Base-by-base conservation (phyloP, 2,888 invertebrate species). In the Clunio marinus region DNA sequence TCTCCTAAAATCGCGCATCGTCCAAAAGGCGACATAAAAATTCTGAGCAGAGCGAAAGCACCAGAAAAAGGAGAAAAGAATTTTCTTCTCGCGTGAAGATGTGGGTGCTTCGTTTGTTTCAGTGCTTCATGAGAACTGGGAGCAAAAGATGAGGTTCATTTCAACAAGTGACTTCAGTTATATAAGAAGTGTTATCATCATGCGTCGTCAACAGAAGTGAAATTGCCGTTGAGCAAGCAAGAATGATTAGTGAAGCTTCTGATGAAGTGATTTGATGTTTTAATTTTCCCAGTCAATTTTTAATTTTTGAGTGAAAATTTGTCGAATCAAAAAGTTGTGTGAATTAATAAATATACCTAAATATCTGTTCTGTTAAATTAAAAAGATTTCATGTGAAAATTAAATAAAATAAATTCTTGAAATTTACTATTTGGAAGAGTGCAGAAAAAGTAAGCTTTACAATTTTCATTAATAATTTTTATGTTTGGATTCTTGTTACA, bases 131-230 rank as follows among this genome's bases (percentile, higher is more conserved):
- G 41, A 41, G 51, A 51, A 22, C 51, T 51, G 17, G 17, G 7
- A 51, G 51, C 51, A 13, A 10, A 32, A 7, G 32, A 51, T 51
- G 51, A 51, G n/a, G 51, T 51, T 51, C 20, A 20, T 51, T 51
- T 51, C 51, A 51, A 51, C 51, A 51, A 51, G 51, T 51, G 51
- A 15, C 20, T 51, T 51, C 22, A 51, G 51, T 51, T 51, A 51
- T 51, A 51, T 51, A 51, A 51, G 51, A 22, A 51, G 20, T 51
- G 51, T 22, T 51, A 20, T 8, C 15, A 22, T 41, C 17, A 51
- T 51, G 51, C 51, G 7, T 15, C 51, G 51, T 51, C 51, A 51
- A 20, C n/a, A 51, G 51, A 17, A 8, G 51, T 51, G n/a, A 17
- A 51, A 17, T 20, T 7, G 51, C 51, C 51, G 22, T 17, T 20